Evolutionary conservation across 2,113 vertebrate genomes (phyloP).

Genomic region (Oceanodroma tethys): DNA sequence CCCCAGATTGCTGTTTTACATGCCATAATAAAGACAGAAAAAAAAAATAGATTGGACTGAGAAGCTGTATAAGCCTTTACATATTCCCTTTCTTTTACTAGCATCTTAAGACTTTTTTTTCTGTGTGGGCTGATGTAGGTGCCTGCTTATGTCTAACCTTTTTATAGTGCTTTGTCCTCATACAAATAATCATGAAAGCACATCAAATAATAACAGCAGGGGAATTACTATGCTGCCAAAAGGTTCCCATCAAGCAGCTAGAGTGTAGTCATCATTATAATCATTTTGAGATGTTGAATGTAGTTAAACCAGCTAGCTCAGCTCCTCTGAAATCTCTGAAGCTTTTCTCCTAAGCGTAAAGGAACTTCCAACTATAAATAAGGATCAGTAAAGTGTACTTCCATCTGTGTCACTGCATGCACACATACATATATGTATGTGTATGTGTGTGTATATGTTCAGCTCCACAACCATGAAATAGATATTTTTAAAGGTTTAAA

Average conservation of each 20-base stretch:
- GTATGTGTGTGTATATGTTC: neutral
- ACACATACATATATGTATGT: neutral
- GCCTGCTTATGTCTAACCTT: constrained; percentile 1
- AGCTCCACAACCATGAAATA: neutral
- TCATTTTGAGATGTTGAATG: constrained; percentile 2
- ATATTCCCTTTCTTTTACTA: neutral
- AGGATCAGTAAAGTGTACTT: neutral
- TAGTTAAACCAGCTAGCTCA: constrained; percentile 38
- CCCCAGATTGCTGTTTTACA: neutral
- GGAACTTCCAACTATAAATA: neutral
- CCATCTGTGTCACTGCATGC: neutral
- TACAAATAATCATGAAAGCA: constrained; percentile 54
- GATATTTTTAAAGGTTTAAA: neutral
- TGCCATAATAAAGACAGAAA: neutral
- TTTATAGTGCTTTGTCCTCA: constrained; percentile 33
- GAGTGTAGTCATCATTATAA: constrained; percentile 32
- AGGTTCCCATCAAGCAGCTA: constrained; percentile 26
- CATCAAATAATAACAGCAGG: constrained; percentile 54
- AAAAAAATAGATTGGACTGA: neutral
- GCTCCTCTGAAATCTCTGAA: constrained; percentile 17
- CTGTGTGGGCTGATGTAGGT: neutral
- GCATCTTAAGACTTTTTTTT: neutral
- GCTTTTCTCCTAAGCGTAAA: neutral
- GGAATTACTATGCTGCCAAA: constrained; percentile 42
- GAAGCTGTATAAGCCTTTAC: neutral